Evolutionary conservation across 2,113 vertebrate genomes (phyloP).

Genomic region (Cyanoderma ruficeps): DNA sequence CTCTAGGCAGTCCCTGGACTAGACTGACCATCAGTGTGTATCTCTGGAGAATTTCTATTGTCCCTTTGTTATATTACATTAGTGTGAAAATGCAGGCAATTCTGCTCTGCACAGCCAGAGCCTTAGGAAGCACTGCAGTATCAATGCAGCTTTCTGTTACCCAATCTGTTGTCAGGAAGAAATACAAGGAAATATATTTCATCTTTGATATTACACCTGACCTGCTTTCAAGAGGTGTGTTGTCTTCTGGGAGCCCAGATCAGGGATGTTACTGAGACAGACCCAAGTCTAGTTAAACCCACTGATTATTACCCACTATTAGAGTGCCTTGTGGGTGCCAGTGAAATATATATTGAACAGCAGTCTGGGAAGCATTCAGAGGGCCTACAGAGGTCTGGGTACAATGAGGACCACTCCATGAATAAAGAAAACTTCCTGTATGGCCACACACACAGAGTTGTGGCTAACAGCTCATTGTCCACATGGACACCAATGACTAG

Average conservation of each 20-base stretch:
- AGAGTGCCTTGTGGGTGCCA: not conserved
- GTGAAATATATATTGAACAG: not conserved
- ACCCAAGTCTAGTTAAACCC: not conserved
- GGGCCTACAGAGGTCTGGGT: no score
- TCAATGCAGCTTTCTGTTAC: not conserved
- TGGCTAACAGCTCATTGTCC: not conserved
- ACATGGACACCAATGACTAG: not conserved
- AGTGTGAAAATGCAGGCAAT: fast-evolving
- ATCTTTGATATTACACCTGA: not conserved
- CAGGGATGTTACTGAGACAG: not conserved
- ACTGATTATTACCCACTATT: not conserved
- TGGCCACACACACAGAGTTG: not conserved
- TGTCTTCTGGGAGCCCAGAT: not conserved
- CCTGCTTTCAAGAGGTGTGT: not conserved
- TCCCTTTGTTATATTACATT: not conserved
- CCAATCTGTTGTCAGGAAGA: not conserved
- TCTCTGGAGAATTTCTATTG: not conserved
- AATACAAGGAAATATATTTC: not conserved
- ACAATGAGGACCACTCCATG: not conserved
- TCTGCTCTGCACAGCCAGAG: not conserved
- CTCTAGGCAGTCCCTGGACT: not conserved
- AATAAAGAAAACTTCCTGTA: not conserved
- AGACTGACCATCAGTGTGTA: not conserved
- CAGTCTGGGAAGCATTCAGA: not conserved
- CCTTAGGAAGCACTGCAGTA: not conserved